Base-by-base conservation (phyloP, 1,140 invertebrate species). In the Lethrus apterus region DNA sequence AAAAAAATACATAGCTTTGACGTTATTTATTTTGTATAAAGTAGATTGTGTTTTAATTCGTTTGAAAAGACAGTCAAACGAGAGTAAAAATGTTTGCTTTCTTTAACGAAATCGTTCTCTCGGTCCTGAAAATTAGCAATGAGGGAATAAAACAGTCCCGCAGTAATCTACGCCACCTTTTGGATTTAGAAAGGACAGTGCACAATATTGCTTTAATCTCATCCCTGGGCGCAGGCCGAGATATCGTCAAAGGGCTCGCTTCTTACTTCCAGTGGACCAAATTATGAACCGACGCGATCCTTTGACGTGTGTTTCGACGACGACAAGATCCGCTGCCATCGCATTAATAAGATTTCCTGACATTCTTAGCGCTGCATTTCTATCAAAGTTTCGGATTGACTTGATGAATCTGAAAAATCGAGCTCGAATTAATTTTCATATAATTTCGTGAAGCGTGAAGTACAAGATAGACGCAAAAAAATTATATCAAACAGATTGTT, bases 321-420 rank as follows among this genome's bases (percentile, higher is more conserved):
- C 42, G 44, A 33, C 41, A 43, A 51, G 48, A 46, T 38, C 33
- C 18, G 18, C 30, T 35, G 32, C 29, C n/a, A 45, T 35, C 8
- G 33, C 44, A 50, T 50, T 54, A 54, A 54, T 54, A 46, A 47
- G 52, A 54, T 51, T 53, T 53, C 44, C 40, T 38, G 40, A 44
- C 20, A 51, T 51, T 54, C 42, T 54, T 51, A 47, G 31, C 41
- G 15, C 34, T 18, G 35, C n/a, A 42, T 34, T 35, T 53, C 18
- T 38, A 38, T 21, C 35, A 38, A 38, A 38, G 35, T 38, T 38
- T 38, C 35, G 24, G 35, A 38, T 38, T 38, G 35, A 19, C 18
- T 38, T 38, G 35, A 38, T 38, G 35, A 38, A 38, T 38, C 35
- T 21, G 35, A 38, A 38, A 38, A 38, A 38, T 38, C 18, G 19